These are phyloP conservation scores for Drosophila aldrichi DNA, from an alignment of 2,888 invertebrate genomes.

Conservation along the genomic window DNA sequence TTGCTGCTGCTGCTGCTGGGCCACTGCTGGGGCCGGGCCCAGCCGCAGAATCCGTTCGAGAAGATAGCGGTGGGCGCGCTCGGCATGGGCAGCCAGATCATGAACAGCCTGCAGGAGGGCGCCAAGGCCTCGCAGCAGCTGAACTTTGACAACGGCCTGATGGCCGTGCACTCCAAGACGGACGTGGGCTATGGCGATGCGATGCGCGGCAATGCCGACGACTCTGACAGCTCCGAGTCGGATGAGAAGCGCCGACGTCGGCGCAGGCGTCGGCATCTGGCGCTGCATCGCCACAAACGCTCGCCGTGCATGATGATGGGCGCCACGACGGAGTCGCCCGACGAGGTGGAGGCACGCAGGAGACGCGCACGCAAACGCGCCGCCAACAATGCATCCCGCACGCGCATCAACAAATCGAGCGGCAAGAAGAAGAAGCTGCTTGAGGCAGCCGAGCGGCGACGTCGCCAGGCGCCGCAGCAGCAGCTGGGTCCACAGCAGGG, in stretches of 20 bases:
- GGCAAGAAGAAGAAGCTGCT: slow-evolving; percentile 45
- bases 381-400: slow-evolving; percentile 45
- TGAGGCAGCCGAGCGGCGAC: slow-evolving; percentile 42
- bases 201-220: slow-evolving; percentile 42
- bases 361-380: slow-evolving; percentile 47
- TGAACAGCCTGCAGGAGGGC: slow-evolving; percentile 58
- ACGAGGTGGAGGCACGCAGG: slow-evolving; percentile 62
- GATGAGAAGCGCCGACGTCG: slow-evolving; percentile 55
- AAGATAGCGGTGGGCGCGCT: slow-evolving; percentile 52
- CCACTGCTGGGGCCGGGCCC: slow-evolving; percentile 24
- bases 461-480: slow-evolving; percentile 37
- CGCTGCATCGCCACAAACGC: slow-evolving; percentile 61
- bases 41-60: slow-evolving; percentile 53
- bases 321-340: slow-evolving; percentile 33
- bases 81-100: slow-evolving; percentile 51
- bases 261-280: slow-evolving; percentile 27
- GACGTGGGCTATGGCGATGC: slow-evolving; percentile 67
- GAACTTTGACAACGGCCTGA: slow-evolving; percentile 53
- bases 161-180: slow-evolving; percentile 48
- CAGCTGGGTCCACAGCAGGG: slow-evolving; percentile 14
- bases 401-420: slow-evolving; percentile 44
- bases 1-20: slow-evolving; percentile 34
- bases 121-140: slow-evolving; percentile 34
- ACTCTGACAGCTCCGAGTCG: slow-evolving; percentile 66
- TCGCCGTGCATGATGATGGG: slow-evolving; percentile 63